Percentiles rank a stretch among this genome's conserved stretches.
These are phyloP conservation scores for Mastigias papua DNA, from an alignment of 30 jellyfish, hydroid and myxozoan species.

Conservation along the genomic window DNA sequence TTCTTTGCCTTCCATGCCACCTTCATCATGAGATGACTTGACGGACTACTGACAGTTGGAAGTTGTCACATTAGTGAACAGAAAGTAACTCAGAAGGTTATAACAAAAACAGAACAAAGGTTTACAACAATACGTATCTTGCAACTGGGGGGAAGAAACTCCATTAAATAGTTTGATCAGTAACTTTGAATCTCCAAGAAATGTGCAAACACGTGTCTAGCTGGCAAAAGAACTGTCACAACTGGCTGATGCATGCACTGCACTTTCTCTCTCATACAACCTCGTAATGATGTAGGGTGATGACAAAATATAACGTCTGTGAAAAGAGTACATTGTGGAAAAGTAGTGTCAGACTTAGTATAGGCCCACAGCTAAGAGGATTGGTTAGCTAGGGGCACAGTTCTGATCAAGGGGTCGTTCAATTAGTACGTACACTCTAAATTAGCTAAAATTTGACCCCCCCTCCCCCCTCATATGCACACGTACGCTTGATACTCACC, in stretches of 20 bases:
- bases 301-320: constrained; percentile 33
- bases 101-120: background rate
- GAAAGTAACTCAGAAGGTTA: background rate
- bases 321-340: background rate
- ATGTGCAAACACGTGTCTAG: constrained; percentile 29
- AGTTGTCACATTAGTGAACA: background rate
- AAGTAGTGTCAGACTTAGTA: too few species aligned
- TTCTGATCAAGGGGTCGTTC: too few species aligned
- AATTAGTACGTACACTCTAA: too few species aligned
- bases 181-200: background rate
- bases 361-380: too few species aligned
- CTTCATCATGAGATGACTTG: constrained; percentile 25
- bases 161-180: background rate
- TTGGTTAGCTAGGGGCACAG: too few species aligned
- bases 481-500: too few species aligned
- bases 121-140: background rate
- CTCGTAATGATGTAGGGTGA: constrained; percentile 56
- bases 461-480: too few species aligned
- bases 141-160: constrained; percentile 3
- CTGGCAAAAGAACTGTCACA: constrained; percentile 54
- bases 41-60: background rate
- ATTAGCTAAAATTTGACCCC: too few species aligned
- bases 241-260: constrained; percentile 59
- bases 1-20: constrained; percentile 33
- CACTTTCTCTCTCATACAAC: constrained; percentile 58